A percentile compares a stretch with the other conserved stretches of the same genome.
Evolutionary conservation across 2,888 invertebrate species (phyloP).

Genomic region (Athrips mouffetella): DNA sequence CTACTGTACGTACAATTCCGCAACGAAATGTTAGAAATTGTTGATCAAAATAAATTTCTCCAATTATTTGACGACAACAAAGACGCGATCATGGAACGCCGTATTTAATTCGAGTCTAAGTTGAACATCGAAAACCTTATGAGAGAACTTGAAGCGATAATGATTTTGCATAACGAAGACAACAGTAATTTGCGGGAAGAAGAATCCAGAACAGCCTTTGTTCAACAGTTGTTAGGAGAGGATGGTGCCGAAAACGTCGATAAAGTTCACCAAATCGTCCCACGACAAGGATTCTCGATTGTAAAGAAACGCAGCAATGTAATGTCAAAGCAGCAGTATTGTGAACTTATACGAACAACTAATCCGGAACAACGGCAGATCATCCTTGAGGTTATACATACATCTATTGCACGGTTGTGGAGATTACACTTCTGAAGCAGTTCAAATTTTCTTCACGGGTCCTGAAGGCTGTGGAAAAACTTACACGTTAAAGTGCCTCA

Average conservation of each 20-base stretch:
- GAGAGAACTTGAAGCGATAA: constrained; percentile 37
- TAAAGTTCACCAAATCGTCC: constrained; percentile 27
- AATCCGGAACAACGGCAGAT: constrained; percentile 24
- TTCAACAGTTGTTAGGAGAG: constrained; percentile 28
- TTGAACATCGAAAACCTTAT: constrained; percentile 35
- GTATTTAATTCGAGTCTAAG: constrained; percentile 28
- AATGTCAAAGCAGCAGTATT: constrained; percentile 27
- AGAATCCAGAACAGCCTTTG: constrained; percentile 29
- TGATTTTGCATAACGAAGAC: constrained; percentile 31
- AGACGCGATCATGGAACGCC: constrained; percentile 27
- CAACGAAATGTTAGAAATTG: constrained; percentile 34
- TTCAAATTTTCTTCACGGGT: constrained; percentile 23
- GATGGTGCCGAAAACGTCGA: constrained; percentile 28
- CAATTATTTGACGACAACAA: constrained; percentile 30
- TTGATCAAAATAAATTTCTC: constrained; percentile 31
- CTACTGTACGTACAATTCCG: constrained; percentile 40
- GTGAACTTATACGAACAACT: constrained; percentile 23
- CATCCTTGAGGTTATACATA: constrained; percentile 26
- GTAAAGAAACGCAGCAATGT: too few relatives aligned
- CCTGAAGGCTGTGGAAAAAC: constrained; percentile 27
- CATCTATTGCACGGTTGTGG: constrained; percentile 25
- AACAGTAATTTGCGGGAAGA: constrained; percentile 24
- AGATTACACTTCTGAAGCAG: constrained; percentile 17
- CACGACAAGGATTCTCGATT: constrained; percentile 24
- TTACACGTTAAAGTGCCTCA: constrained; percentile 32